phyloP scores from a whole-genome alignment of 2,888 invertebrate genomes.

The Hypsopygia costalis region DNA sequence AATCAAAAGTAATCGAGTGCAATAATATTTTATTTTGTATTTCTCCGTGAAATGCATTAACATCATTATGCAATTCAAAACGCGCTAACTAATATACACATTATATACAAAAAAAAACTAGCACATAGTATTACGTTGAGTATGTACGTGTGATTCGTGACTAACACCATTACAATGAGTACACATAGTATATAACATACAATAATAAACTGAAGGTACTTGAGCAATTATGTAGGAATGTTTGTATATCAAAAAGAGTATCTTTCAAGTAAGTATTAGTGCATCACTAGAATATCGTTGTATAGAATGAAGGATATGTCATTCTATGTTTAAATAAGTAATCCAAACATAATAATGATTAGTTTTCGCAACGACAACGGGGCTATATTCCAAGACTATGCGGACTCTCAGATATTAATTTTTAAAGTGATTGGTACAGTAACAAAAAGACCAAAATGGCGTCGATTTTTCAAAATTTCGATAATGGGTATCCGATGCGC shows the following conservation, averaged over 20 bases:
- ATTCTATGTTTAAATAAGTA: too few species aligned
- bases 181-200: constrained; percentile 28
- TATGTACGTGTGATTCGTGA: constrained; percentile 48
- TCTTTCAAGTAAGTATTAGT: constrained; percentile 7
- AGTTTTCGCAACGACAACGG: too few species aligned
- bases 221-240: constrained; percentile 31
- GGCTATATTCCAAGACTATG: too few species aligned
- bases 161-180: constrained; percentile 60
- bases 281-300: neutral
- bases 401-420: too few species aligned
- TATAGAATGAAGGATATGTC: too few species aligned
- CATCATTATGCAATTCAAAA: constrained; percentile 47
- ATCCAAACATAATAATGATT: too few species aligned
- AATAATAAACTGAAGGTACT: constrained; percentile 21
- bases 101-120: constrained; percentile 44
- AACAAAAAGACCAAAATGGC: too few species aligned
- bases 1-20: constrained; percentile 58
- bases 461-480: too few species aligned
- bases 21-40: constrained; percentile 75
- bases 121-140: constrained; percentile 51
- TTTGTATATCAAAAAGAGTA: constrained; percentile 18
- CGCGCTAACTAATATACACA: constrained; percentile 46
- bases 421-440: too few species aligned
- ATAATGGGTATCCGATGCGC: too few species aligned
- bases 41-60: constrained; percentile 63